Evolutionary conservation across 1,140 invertebrate species (phyloP).

Genomic region (Drosophila dunni): DNA sequence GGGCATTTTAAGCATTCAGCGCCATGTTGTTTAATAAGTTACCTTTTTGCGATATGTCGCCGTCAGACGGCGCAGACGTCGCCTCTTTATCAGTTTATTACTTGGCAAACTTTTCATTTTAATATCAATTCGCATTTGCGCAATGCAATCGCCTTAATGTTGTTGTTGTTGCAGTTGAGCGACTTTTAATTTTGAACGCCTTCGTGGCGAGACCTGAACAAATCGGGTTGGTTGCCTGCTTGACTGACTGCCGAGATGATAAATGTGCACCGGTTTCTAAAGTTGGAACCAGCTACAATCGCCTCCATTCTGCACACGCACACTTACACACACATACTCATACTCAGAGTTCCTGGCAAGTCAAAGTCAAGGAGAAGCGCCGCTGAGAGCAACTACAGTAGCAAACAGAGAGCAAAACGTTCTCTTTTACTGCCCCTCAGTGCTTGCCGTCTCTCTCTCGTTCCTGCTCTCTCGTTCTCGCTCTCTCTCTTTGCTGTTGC

Average conservation of each 20-base stretch:
- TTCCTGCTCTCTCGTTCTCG: neutral
- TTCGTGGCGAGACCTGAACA: conserved; percentile 65
- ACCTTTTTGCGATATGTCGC: conserved; percentile 78
- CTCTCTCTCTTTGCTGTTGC: conserved; percentile 19
- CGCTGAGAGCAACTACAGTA: neutral
- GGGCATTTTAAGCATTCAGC: conserved; percentile 54
- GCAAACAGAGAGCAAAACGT: neutral
- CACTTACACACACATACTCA: neutral
- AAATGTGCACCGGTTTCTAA: conserved; percentile 71
- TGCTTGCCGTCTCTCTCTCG: neutral
- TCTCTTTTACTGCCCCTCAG: conserved; percentile 5
- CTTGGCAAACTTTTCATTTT: conserved; percentile 83
- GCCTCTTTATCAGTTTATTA: conserved; percentile 84
- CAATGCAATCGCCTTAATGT: conserved; percentile 65
- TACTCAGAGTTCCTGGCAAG: conserved; percentile 9
- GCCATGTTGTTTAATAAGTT: conserved; percentile 82
- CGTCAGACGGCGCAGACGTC: conserved; percentile 71
- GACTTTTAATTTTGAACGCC: conserved; percentile 83
- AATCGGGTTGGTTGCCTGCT: conserved; percentile 60
- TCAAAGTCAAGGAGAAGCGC: conserved; percentile 42
- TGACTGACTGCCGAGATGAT: conserved; percentile 62
- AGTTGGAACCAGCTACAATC: conserved; percentile 5
- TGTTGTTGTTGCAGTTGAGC: conserved; percentile 56
- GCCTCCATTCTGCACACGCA: conserved; percentile 6
- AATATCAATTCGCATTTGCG: conserved; percentile 81